phyloP scores from a whole-genome alignment of 2,888 invertebrate species.

The Julus scanicus region DNA sequence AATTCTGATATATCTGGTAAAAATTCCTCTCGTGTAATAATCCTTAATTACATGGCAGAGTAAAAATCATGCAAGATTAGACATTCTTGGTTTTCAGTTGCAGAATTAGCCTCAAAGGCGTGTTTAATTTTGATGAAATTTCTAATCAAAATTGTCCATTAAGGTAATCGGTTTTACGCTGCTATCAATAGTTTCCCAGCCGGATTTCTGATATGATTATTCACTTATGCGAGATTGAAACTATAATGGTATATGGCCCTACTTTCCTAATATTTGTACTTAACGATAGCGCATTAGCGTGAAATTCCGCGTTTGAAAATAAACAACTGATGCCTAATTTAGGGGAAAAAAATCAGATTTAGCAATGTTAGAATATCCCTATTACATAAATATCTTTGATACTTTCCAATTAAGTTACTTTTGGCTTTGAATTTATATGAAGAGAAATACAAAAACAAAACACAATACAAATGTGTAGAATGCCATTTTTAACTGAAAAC shows the following conservation, averaged over 20 bases:
- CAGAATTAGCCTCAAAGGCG: neutral
- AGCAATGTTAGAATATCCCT: too few relatives aligned
- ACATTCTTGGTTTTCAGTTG: neutral
- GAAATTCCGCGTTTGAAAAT: neutral
- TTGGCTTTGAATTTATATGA: too few relatives aligned
- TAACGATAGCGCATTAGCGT: neutral
- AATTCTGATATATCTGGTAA: neutral
- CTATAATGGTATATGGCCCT: neutral
- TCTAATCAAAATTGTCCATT: neutral
- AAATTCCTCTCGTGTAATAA: conserved; percentile 2
- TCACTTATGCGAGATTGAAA: neutral
- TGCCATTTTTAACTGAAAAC: too few relatives aligned
- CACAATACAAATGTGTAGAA: too few relatives aligned
- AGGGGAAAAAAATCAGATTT: too few relatives aligned
- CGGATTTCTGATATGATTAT: neutral
- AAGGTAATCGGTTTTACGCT: neutral
- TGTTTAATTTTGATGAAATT: neutral
- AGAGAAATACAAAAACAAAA: too few relatives aligned
- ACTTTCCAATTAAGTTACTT: neutral
- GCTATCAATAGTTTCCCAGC: neutral
- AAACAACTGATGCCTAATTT: neutral
- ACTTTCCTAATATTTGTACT: neutral
- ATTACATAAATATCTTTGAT: too few relatives aligned
- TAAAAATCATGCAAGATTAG: neutral
- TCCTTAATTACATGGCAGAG: neutral